Base-by-base conservation (phyloP, 1,140 invertebrate species). In the Pissodes strobi region DNA sequence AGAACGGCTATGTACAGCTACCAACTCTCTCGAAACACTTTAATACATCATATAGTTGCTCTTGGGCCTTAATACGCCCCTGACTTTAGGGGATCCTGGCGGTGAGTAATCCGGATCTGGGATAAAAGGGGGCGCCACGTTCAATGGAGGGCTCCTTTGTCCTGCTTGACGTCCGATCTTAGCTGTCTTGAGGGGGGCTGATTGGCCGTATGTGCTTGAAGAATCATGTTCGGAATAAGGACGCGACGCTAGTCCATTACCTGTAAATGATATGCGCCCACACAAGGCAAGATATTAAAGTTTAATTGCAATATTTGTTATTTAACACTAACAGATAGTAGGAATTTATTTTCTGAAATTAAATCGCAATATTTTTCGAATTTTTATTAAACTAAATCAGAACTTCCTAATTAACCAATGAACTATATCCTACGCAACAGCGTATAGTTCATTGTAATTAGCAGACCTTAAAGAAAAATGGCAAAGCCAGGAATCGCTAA, bases 41-140 rank as follows among this genome's bases (percentile, higher is more conserved):
- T 49, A 49, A 49, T 56, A 64, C 17, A 55, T 45, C 0, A 8
- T 27, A 22, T 64, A 64, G 19, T 61, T 61, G 19, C 56, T 70
- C n/a, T 43, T 65, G 0, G 62, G 62, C 19, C 58, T 46, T 18
- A 69, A 18, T 15, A 62, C 67, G 0, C 48, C 37, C 17, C 53
- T 60, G 0, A 58, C 15, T 30, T 48, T 60, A 22, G 63, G 62
- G 1, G 49, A 56, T 10, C 51, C 45, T 2, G 67, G 67, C 2
- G 67, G 67, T 12, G 67, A 59, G 19, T 69, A 69, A 25, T 69
- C 67, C 2, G 67, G 67, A 27, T 61, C 57, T 15, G 67, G 67
- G 38, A 68, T 68, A 15, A 17, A 22, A 2, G 60, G 66, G 0
- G 57, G 46, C 8, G 49, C 21, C 1, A 69, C 52, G 9, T 18